Evolutionary conservation across 2,888 invertebrate genomes (phyloP).

Genomic region (Magallana nippona): DNA sequence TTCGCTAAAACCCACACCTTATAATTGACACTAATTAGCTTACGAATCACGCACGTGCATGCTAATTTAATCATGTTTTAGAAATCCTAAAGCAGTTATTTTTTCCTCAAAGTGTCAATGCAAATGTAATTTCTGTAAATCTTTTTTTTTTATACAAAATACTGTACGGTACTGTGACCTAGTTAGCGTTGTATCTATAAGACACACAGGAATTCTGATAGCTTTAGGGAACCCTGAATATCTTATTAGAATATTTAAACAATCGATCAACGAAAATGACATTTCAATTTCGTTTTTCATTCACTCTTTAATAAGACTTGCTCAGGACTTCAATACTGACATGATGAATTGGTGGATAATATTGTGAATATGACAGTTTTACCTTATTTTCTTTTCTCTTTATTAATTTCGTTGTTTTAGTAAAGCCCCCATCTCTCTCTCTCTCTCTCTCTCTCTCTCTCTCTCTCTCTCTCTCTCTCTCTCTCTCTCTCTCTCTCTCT

Average conservation of each 20-base stretch:
- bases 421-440: conserved; percentile 32
- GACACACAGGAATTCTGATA: neutral
- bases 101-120: no score
- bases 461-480: conserved; percentile 32
- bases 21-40: no score
- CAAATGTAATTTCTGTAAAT: no score
- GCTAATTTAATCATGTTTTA: no score
- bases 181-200: neutral
- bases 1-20: no score
- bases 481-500: conserved; percentile 21
- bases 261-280: conserved; percentile 17
- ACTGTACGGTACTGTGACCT: no score
- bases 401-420: neutral
- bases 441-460: conserved; percentile 29
- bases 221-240: neutral
- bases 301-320: neutral
- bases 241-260: conserved; percentile 4
- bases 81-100: no score
- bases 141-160: no score
- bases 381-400: neutral
- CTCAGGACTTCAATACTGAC: neutral
- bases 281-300: conserved; percentile 14
- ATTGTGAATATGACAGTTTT: neutral
- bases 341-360: conserved; percentile 11
- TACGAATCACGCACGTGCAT: no score